Evolutionary conservation across 2,113 vertebrate species (phyloP).

Genomic region (Deroptyus accipitrinus): DNA sequence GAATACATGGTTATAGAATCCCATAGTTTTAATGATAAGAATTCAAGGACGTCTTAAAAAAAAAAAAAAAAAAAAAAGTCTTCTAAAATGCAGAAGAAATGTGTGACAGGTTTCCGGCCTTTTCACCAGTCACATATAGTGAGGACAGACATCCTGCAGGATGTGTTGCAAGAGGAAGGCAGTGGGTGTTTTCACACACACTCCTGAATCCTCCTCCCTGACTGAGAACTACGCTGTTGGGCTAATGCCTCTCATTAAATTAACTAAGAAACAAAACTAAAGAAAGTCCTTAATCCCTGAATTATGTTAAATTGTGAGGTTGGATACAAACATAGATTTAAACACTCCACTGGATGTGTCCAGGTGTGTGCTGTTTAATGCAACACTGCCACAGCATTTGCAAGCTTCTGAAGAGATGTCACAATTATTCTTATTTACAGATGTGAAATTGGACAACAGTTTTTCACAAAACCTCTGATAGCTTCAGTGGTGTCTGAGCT

Average conservation of each 20-base stretch:
- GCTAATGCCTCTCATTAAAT: neutral
- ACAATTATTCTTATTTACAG: neutral
- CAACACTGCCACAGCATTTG: accelerated
- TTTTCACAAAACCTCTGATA: neutral
- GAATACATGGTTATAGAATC: neutral
- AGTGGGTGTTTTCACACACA: neutral
- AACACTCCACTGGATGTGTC: neutral
- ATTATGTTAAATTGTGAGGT: neutral
- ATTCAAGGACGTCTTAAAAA: neutral
- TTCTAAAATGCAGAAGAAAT: neutral
- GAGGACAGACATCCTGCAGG: neutral
- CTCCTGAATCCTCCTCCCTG: neutral
- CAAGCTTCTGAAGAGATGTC: neutral
- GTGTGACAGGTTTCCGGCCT: neutral
- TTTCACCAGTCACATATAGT: neutral
- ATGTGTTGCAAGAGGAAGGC: neutral
- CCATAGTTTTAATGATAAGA: neutral
- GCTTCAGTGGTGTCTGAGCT: neutral
- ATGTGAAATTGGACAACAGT: neutral
- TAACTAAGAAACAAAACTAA: neutral
- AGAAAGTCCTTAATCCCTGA: neutral
- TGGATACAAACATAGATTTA: neutral
- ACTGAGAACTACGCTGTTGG: neutral
- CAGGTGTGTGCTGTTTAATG: neutral
- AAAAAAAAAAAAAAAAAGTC: neutral